These are phyloP conservation scores for Onthophagus taurus DNA, from an alignment of 1,140 invertebrate genomes.

Conservation along the genomic window DNA sequence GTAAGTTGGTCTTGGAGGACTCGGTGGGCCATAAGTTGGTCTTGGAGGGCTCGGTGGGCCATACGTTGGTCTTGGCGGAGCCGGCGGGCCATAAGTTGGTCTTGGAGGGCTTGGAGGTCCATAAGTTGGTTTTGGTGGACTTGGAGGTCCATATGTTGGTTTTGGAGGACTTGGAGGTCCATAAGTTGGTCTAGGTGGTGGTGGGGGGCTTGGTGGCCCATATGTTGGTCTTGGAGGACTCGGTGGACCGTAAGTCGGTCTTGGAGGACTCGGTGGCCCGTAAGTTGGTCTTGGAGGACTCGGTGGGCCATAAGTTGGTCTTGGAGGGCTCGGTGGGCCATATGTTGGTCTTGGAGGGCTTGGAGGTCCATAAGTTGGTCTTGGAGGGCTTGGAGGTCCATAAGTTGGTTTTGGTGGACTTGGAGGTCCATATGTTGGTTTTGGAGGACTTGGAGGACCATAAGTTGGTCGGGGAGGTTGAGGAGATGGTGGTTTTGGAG, in stretches of 20 bases:
- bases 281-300: background rate
- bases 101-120: conserved; percentile 26
- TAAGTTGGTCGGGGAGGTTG: conserved; percentile 11
- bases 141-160: conserved; percentile 12
- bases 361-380: conserved; percentile 19
- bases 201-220: conserved; percentile 1
- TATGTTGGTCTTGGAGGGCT: conserved; percentile 24
- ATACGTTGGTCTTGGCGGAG: conserved; percentile 21
- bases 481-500: conserved; percentile 26
- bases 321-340: conserved; percentile 14
- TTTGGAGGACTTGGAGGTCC: conserved; percentile 15
- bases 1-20: conserved; percentile 17
- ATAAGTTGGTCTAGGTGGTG: conserved; percentile 5
- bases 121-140: conserved; percentile 17
- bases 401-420: conserved; percentile 11
- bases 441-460: conserved; percentile 14
- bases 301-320: background rate
- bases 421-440: conserved; percentile 11
- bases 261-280: background rate
- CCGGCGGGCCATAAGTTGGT: conserved; percentile 13
- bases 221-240: conserved; percentile 8
- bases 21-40: conserved; percentile 7
- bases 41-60: conserved; percentile 10
- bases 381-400: conserved; percentile 4
- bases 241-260: background rate